Evolutionary conservation across 1,140 invertebrate genomes (phyloP).

Genomic region (Episyrphus balteatus): DNA sequence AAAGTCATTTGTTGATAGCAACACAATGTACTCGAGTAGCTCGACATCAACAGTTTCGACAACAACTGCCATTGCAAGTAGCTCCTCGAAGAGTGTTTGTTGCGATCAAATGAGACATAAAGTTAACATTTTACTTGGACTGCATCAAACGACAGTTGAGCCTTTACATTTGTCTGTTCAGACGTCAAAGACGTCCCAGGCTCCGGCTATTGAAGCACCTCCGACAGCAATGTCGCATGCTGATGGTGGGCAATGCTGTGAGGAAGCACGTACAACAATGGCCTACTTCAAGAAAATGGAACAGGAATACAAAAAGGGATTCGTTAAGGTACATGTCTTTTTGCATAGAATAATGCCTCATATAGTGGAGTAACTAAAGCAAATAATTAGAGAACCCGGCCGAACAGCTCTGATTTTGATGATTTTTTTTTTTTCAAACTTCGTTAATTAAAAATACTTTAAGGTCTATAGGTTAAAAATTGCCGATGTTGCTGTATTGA

Average conservation of each 20-base stretch:
- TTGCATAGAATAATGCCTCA: no score
- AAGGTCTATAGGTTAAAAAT: no score
- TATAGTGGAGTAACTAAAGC: no score
- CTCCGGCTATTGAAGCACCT: background rate
- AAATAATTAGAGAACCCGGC: no score
- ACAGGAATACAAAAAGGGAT: constrained; percentile 7
- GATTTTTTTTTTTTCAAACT: no score
- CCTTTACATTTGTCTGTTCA: no score
- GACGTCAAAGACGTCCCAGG: no score
- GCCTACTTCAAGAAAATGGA: constrained; percentile 9
- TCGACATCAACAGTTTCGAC: background rate
- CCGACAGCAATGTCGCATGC: background rate
- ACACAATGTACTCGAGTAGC: background rate
- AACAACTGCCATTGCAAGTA: background rate
- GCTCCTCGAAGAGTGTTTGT: background rate
- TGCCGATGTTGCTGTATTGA: no score
- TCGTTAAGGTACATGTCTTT: constrained; percentile 8
- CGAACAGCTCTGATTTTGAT: no score
- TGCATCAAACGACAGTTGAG: no score
- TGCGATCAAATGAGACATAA: background rate
- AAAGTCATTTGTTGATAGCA: constrained; percentile 8
- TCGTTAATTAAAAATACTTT: no score
- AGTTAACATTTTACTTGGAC: background rate
- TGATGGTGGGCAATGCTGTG: background rate
- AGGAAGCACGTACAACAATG: constrained; percentile 6